Base-by-base conservation (phyloP, 1,140 invertebrate species). In the Homalodisca vitripennis region DNA sequence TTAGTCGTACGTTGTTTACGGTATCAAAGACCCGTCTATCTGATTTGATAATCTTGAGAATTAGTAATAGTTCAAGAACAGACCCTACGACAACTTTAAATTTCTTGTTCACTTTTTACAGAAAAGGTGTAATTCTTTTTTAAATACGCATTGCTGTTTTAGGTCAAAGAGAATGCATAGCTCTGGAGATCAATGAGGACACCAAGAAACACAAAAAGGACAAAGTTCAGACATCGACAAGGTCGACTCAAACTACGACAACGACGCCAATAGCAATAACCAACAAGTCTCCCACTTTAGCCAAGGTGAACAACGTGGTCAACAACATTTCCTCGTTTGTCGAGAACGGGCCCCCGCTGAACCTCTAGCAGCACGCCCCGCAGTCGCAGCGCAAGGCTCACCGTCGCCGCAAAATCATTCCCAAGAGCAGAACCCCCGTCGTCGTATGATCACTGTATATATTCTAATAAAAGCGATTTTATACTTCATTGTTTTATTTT, bases 311-410 rank as follows among this genome's bases (percentile, higher is more conserved):
- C 41, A 66, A 66, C 26, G 63, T 47, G 32, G 41, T 66, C 6
- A 66, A 66, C 63, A 66, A 1, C 1, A 66, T 66, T 20, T 66
- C 63, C 24, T 47, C 34, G 10, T 24, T 66, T 3, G 63, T 66
- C 1, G 63, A 66, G 17, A 2, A 6, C 10, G 14, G 55, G n/a
- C n/a, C n/a, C n/a, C 22, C 13, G 3, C 24, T 13, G 55, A n/a
- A 10, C 6, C 55, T 60, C 55, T 60, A 60, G 55, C 55, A 60
- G 26, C 14, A 41, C 6, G 55, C 55, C 14, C 26, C 55, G 55
- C 55, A 13, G 55, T 60, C 24, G 24, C 55, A 60, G 26, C n/a
- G 55, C 55, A 60, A n/a, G 13, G 17, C 6, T 22, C 55, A 13
- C 26, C 55, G 55, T 26, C 22, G 55, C 29, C 24, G 24, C 55